These are phyloP conservation scores for Pluvialis apricaria DNA, from an alignment of 2,113 vertebrate genomes.

Conservation along the genomic window DNA sequence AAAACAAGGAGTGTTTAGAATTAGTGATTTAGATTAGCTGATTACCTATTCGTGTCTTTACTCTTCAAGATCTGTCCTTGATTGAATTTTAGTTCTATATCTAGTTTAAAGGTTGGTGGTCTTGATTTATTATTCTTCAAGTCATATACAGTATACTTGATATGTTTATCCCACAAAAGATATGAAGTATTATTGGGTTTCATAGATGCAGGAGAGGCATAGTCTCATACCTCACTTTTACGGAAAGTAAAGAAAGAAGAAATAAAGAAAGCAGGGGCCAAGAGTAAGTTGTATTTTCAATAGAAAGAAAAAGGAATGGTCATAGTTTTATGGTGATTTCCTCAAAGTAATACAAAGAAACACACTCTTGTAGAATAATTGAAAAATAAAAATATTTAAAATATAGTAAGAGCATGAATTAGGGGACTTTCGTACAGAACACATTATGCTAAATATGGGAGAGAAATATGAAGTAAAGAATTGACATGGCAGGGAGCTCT, in stretches of 20 bases:
- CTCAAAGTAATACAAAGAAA: background rate
- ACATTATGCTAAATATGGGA: slow-evolving; percentile 34
- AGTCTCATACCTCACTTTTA: background rate
- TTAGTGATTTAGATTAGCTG: background rate
- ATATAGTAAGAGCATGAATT: background rate
- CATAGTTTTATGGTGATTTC: background rate
- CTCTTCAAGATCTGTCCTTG: background rate
- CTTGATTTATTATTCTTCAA: background rate
- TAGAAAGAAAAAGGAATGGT: background rate
- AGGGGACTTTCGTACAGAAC: background rate
- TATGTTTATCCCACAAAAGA: background rate
- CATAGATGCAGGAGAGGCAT: background rate
- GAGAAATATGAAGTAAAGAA: slow-evolving; percentile 1
- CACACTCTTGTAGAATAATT: background rate
- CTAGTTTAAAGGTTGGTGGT: background rate
- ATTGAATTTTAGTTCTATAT: background rate
- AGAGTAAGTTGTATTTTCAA: background rate
- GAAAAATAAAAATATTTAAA: slow-evolving; percentile 6
- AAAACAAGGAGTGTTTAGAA: background rate
- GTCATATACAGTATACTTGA: background rate
- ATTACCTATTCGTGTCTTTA: background rate
- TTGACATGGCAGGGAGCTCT: background rate
- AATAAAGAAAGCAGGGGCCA: background rate
- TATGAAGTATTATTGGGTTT: background rate
- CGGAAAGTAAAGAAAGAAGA: background rate